Base-by-base conservation (phyloP, 2,113 vertebrate species). In the Plecotus auritus region DNA sequence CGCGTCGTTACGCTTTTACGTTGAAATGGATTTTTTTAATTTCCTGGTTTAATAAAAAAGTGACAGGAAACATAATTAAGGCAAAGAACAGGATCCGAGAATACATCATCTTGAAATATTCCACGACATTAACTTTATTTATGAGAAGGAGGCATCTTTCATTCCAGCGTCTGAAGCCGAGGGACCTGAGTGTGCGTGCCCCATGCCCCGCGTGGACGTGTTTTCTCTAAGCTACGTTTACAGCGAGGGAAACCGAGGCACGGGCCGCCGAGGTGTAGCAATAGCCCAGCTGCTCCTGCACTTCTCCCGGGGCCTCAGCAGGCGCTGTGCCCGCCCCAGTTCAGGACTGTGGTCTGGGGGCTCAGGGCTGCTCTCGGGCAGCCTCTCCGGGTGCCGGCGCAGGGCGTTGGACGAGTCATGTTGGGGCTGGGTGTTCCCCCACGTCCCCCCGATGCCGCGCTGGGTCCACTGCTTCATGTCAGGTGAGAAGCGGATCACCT, bases 51-150 rank as follows among this genome's bases (percentile, higher is more conserved):
- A 96, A 96, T 97, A 87, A 97, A 96, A 96, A 97, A 90, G 72
- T 96, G 97, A 97, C 97, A 97, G 97, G 97, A 98, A 98, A 96
- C 93, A 92, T 97, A 98, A 97, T 98, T 98, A 98, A 72, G 96
- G 92, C 91, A 85, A 97, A 97, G 92, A 96, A 97, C 95, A 92
- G 95, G 92, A 96, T 97, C 97, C 54, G 77, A 94, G 96, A 97
- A 96, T 93, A 76, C 56, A 85, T 97, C 97, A 95, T 90, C 95
- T 95, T 77, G 95, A 88, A 92, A 35, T 92, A 93, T 49, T 35
- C 59, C 35, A 37, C 81, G 51, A 90, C 64, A 42, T 89, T 89
- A 95, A 49, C 91, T 93, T 67, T 88, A 89, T 74, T 93, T 92
- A 96, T 95, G 88, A 66, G 72, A 40, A 73, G 80, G 77, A 76